Conservation (phyloP, 2,797 vertebrate genomes). For the Dromococcyx pavoninus region DNA sequence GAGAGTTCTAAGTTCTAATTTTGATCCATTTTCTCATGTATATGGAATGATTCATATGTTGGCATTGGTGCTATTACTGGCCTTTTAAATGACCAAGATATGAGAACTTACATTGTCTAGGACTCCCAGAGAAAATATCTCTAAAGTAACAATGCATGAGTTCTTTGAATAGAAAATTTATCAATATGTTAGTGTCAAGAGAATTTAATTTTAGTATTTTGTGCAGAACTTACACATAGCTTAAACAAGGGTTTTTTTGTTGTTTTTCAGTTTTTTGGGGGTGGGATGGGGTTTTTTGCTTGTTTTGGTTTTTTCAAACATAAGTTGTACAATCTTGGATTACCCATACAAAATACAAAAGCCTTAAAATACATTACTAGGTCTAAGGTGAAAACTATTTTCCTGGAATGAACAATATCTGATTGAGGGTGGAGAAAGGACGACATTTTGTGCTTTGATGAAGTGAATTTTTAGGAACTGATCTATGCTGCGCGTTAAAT, state of each 20-base stretch:
- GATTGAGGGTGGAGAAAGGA: rapidly evolving
- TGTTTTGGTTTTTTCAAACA: background rate
- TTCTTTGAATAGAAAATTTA: background rate
- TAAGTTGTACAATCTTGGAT: background rate
- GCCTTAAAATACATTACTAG: background rate
- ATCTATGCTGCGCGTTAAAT: background rate
- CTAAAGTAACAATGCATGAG: background rate
- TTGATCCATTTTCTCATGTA: background rate
- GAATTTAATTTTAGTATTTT: background rate
- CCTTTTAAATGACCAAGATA: background rate
- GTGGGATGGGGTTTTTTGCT: background rate
- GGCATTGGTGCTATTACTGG: background rate
- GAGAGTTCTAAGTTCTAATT: background rate
- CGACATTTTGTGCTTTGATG: background rate
- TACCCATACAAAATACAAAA: background rate
- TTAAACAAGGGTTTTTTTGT: no score
- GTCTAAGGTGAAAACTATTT: background rate
- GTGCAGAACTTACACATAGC: background rate
- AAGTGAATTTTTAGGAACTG: background rate
- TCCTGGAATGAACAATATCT: background rate
- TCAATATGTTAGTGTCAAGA: background rate
- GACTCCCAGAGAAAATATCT: background rate
- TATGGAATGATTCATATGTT: background rate
- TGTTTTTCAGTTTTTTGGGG: no score
- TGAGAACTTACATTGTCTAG: background rate